Evolutionary conservation across 1,140 invertebrate genomes (phyloP).

Genomic region (Macrotrachela quadricornifera): DNA sequence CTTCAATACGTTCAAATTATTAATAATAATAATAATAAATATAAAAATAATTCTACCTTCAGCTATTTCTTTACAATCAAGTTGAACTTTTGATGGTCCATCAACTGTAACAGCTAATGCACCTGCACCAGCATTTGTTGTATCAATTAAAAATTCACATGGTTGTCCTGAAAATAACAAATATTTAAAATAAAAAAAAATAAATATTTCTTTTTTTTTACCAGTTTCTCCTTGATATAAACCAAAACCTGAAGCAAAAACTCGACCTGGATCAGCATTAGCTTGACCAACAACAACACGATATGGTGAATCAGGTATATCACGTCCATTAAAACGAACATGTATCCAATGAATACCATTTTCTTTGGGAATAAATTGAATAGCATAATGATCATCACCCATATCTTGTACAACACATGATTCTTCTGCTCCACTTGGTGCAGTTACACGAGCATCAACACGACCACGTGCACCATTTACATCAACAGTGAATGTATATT

Average conservation of each 20-base stretch:
- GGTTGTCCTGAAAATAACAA: conserved; percentile 35
- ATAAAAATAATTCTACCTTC: too few relatives aligned
- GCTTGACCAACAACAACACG: conserved; percentile 79
- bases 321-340: conserved; percentile 78
- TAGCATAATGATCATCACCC: conserved; percentile 47
- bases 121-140: conserved; percentile 72
- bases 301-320: conserved; percentile 77
- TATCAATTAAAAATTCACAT: conserved; percentile 79
- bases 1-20: too few relatives aligned
- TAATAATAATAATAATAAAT: too few relatives aligned
- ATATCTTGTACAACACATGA: conserved; percentile 86
- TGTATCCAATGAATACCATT: conserved; percentile 86
- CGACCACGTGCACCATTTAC: conserved; percentile 80
- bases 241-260: conserved; percentile 65
- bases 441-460: conserved; percentile 55
- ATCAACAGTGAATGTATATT: conserved; percentile 71
- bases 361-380: conserved; percentile 82
- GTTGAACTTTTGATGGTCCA: conserved; percentile 77
- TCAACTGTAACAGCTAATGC: conserved; percentile 74
- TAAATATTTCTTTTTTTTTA: too few relatives aligned
- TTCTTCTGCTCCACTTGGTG: conserved; percentile 72
- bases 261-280: conserved; percentile 77
- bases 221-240: conserved; percentile 31
- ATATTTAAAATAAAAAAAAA: too few relatives aligned
- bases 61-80: conserved; percentile 48